Evolutionary conservation across 1,140 invertebrate genomes (phyloP), one percentile per base, ranked within the genome.

Genomic region (Aphelinus atriplicis): DNA sequence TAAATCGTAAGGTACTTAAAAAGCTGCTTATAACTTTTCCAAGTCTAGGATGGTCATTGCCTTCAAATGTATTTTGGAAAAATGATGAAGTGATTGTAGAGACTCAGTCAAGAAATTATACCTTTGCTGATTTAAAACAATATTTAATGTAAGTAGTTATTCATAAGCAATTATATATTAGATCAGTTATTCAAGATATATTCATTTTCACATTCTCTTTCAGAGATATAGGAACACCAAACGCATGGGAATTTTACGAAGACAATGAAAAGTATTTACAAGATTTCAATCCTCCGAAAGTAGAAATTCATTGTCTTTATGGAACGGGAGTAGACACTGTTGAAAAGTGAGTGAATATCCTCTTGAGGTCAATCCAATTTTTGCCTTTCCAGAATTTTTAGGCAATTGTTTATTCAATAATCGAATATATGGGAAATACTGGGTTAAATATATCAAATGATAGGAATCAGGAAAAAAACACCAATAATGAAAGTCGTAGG

Each of bases 11-110:
- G 92, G 95, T 62, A 92, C 91, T 79, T 92, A 91, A 58, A 73
- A 88, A 91, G 63, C 93, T 98, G 88, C 97, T 99, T 88, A 93
- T 98, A 75, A 96, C 96, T n/a, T 94, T 93, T 84, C 95, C 97
- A 0, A 98, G 96, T 82, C 91, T 98, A 3, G 95, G 97, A 3
- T 99, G 95, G 92, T 88, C 99, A 5, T 88, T 99, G 84, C 98
- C 98, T 0, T 96, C 93, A 7, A 91, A 91, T 65, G 87, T 93
- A 26, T 94, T 98, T 84, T 99, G 97, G 97, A 91, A 92, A 79
- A 87, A 91, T 0, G 87, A 91, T 75, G 97, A 99, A 87, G 89
- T 95, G 51, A 88, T 99, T 2, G 92, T 98, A 2, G 86, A 91
- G 81, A 95, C 95, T 1, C 89, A 92, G 43, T 90, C 90, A 72